Conservation (phyloP, 1,140 invertebrate genomes). For the Cataglyphis hispanica region DNA sequence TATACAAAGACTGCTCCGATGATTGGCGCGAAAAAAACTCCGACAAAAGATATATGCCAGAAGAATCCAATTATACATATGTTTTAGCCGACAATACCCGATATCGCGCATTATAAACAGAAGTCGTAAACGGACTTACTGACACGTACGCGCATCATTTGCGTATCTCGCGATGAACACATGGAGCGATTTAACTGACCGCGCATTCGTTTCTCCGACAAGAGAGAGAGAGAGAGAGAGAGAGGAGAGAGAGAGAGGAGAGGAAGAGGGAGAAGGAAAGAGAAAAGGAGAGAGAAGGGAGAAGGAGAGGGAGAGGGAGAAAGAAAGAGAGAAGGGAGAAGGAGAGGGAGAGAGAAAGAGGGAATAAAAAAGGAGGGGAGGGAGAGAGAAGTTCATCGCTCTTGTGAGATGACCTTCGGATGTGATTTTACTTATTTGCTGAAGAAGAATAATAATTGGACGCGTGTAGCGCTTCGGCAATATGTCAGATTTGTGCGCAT, state of each 20-base stretch:
- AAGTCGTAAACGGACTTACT: neutral
- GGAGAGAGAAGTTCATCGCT: constrained; percentile 31
- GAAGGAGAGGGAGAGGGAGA: neutral
- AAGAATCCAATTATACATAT: too few relatives aligned
- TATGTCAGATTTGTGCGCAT: neutral
- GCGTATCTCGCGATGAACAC: neutral
- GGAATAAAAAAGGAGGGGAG: too few relatives aligned
- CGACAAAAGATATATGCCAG: too few relatives aligned
- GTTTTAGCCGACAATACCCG: neutral
- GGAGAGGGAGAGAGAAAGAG: neutral
- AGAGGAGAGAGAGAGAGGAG: neutral
- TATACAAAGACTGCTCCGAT: too few relatives aligned
- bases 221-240: neutral
- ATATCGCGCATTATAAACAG: neutral
- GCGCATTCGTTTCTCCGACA: neutral
- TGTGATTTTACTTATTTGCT: neutral
- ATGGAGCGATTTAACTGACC: neutral
- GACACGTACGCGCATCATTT: neutral
- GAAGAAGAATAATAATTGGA: constrained; percentile 9
- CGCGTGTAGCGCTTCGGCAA: neutral
- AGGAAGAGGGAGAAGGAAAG: neutral
- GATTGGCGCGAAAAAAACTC: too few relatives aligned
- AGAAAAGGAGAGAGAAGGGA: too few relatives aligned
- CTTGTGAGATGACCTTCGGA: constrained; percentile 27
- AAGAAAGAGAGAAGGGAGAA: too few relatives aligned